phyloP scores from a whole-genome alignment of 2,888 invertebrate species.

The Anthophora plumipes region DNA sequence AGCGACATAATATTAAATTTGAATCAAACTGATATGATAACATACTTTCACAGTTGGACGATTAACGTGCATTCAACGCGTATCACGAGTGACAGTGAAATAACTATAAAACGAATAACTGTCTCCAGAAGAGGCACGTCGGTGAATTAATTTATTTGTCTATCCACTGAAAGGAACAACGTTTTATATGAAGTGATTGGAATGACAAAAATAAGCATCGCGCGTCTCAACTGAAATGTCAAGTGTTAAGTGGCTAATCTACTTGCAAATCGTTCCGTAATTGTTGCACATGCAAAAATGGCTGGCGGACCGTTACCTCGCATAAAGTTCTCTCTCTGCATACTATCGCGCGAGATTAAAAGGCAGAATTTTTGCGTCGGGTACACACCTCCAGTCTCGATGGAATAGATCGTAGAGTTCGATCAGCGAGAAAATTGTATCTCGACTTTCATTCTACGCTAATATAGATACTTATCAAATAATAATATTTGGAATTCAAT shows the following conservation, averaged over 20 bases:
- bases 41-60: background rate
- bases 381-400: slow-evolving; percentile 5
- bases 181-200: background rate
- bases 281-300: slow-evolving; percentile 34
- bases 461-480: too few species aligned
- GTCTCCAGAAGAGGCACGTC: background rate
- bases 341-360: slow-evolving; percentile 1
- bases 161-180: background rate
- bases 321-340: background rate
- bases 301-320: slow-evolving; percentile 17
- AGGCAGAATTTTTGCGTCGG: background rate
- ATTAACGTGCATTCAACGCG: background rate
- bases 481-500: too few species aligned
- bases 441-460: background rate
- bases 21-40: background rate
- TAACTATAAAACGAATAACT: background rate
- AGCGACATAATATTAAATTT: background rate
- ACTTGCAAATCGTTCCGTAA: slow-evolving; percentile 50
- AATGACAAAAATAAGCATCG: slow-evolving; percentile 3
- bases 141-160: background rate
- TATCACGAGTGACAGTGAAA: background rate
- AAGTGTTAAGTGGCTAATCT: slow-evolving; percentile 50
- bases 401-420: background rate
- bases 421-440: background rate
- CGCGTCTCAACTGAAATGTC: slow-evolving; percentile 22